Evolutionary conservation across 2,888 invertebrate genomes (phyloP).

Genomic region (Phoronis australis): DNA sequence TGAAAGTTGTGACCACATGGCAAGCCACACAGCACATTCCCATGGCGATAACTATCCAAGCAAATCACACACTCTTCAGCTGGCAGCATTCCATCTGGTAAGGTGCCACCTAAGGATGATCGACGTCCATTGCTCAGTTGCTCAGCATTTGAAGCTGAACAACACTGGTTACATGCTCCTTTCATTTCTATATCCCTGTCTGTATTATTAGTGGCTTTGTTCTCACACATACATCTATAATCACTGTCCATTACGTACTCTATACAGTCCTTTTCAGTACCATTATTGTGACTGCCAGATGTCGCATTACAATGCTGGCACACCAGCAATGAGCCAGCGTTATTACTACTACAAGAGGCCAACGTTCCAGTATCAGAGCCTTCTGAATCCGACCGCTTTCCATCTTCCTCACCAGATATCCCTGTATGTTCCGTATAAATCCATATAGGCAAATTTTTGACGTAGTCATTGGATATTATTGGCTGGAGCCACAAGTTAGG

Average conservation of each 20-base stretch:
- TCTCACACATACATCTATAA: neutral
- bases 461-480: slow-evolving; percentile 53
- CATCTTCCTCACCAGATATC: neutral
- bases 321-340: neutral
- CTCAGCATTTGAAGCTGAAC: neutral
- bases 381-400: neutral
- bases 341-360: neutral
- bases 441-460: slow-evolving; percentile 56
- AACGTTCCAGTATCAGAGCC: neutral
- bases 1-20: slow-evolving; percentile 59
- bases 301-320: no score
- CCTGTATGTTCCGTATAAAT: slow-evolving; percentile 19
- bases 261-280: no score
- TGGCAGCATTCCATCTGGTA: slow-evolving; percentile 47
- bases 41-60: slow-evolving; percentile 52
- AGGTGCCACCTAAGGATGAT: neutral
- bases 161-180: neutral
- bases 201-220: neutral
- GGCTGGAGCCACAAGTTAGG: slow-evolving; percentile 55
- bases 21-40: slow-evolving; percentile 54
- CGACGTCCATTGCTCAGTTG: neutral
- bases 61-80: slow-evolving; percentile 57
- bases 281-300: no score
- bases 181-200: neutral
- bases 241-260: neutral